Evolutionary conservation across 2,797 vertebrate genomes (phyloP).

Genomic region (Amblyraja radiata): DNA sequence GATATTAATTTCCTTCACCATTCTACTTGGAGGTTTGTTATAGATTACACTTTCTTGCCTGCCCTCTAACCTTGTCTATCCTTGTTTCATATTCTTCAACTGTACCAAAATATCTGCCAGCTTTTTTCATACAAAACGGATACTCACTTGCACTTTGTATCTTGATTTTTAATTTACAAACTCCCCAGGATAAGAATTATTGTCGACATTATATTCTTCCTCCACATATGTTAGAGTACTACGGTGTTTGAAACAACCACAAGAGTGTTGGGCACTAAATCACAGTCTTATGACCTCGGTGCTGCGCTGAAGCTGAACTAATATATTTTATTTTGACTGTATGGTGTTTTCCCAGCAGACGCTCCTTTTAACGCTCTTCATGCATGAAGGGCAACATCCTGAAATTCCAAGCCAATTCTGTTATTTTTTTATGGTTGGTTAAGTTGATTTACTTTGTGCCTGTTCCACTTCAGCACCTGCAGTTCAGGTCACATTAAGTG

Average conservation of each 20-base stretch:
- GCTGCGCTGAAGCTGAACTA: constrained; percentile 25
- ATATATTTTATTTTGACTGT: constrained; percentile 27
- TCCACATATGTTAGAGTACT: no score
- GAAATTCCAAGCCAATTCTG: constrained; percentile 27
- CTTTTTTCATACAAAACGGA: background rate
- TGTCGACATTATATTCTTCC: background rate
- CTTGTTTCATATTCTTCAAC: background rate
- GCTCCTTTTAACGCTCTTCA: constrained; percentile 10
- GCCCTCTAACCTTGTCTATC: no score
- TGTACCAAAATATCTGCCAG: no score
- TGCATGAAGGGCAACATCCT: constrained; percentile 33
- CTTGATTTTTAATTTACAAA: constrained; percentile 1
- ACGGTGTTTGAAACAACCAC: background rate
- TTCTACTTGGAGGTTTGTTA: background rate
- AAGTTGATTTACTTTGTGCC: constrained; percentile 32
- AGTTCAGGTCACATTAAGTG: constrained; percentile 25
- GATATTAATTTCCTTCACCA: background rate
- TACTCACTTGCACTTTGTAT: background rate
- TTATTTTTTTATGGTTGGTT: constrained; percentile 26
- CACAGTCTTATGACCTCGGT: constrained; percentile 15
- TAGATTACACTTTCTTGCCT: background rate
- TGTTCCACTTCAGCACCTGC: constrained; percentile 34
- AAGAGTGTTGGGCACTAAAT: constrained; percentile 5
- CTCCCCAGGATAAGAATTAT: background rate
- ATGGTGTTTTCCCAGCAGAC: constrained; percentile 31